Base-by-base conservation (phyloP, 2,888 invertebrate species). In the Gortyna flavago region DNA sequence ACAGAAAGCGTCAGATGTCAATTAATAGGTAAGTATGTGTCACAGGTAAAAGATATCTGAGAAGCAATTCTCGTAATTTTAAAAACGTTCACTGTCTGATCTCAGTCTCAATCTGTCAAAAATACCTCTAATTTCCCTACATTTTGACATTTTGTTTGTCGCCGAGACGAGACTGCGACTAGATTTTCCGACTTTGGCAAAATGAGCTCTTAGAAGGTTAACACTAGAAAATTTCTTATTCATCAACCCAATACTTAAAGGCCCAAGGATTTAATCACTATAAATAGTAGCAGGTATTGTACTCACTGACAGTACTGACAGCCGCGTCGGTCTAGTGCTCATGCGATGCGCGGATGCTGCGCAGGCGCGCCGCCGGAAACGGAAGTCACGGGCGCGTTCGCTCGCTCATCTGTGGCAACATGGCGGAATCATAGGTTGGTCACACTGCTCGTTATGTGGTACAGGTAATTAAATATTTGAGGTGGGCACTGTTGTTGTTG, bases 311-410 rank as follows among this genome's bases (percentile, higher is more conserved):
- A 86, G 85, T 89, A 90, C 91, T 90, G 88, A 85, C 81, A 86
- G 91, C 86, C 89, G 94, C 89, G 89, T 88, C 94, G 95, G 95
- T 95, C 95, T 92, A 93, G 78, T 95, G 95, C 83, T 80, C 89
- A 87, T 72, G 87, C 90, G 91, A 85, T 72, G 87, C 89, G 91
- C 96, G 96, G 96, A 96, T 94, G 96, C 96, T 96, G 96, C 96
- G 96, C 95, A 81, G 93, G 95, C 95, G 96, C 95, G 94, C 93
- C 95, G 92, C 95, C 95, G 96, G 96, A 96, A 96, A 91, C 96
- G 96, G 96, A 96, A 96, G 95, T 95, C 94, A 95, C 95, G 95
- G 95, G 95, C 93, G 95, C 94, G 95, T 93, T 94, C 94, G 93
- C 92, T 91, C 95, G 94, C 94, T 95, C 95, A 95, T 93, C 96